Conservation (phyloP, 2,888 invertebrate species). For the Cerastoderma edule region DNA sequence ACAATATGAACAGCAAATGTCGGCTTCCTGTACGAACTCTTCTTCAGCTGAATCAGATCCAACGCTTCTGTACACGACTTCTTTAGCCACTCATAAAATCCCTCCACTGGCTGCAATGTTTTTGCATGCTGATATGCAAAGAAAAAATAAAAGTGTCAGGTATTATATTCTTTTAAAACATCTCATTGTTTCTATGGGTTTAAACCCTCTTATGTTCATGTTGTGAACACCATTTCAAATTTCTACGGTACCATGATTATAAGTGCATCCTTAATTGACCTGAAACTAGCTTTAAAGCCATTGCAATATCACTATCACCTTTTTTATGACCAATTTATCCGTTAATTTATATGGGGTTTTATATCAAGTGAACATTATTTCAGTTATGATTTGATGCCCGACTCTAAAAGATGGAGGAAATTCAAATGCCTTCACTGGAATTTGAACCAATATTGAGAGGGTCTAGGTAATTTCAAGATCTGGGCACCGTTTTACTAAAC, state of each 20-base stretch:
- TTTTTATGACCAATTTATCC: no score
- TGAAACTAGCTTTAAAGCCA: no score
- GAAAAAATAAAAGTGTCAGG: background rate
- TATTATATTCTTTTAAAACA: background rate
- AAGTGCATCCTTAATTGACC: background rate
- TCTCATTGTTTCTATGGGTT: background rate
- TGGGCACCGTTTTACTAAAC: no score
- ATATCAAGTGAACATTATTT: no score
- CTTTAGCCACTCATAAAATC: slow-evolving; percentile 67
- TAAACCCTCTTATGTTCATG: background rate
- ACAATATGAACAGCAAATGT: slow-evolving; percentile 65
- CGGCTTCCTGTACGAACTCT: slow-evolving; percentile 62
- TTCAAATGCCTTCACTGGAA: no score
- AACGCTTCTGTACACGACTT: slow-evolving; percentile 45
- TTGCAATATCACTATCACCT: no score
- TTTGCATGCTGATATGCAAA: slow-evolving; percentile 48
- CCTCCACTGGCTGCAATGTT: slow-evolving; percentile 43
- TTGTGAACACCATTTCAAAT: background rate
- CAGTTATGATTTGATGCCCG: no score
- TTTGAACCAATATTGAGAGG: no score
- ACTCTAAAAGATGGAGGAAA: no score
- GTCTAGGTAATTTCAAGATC: no score
- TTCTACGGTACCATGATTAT: background rate
- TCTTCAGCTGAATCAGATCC: slow-evolving; percentile 60
- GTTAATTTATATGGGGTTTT: no score